Evolutionary conservation across 2,113 vertebrate species (phyloP), one percentile per base, ranked within the genome.

Genomic region (Platichthys flesus): DNA sequence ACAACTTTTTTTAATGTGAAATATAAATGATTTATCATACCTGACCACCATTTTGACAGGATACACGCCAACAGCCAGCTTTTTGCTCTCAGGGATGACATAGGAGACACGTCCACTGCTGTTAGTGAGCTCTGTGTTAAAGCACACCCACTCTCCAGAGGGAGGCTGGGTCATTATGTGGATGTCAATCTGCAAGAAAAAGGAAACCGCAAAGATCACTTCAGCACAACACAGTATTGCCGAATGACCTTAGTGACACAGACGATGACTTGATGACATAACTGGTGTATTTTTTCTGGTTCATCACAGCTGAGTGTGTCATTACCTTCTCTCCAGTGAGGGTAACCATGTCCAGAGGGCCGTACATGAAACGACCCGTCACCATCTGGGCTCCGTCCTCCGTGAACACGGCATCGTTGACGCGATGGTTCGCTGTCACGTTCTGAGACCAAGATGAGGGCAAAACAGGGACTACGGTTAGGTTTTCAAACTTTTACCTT

Each of bases 21-120:
- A 40, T 20, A 59, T 28, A 13, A 49, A 0, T 15, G 0, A 28
- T 3, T 21, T 0, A 0, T 9, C 70, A 1, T 76, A 99, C 98
- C 98, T 97, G 93, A 99, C 97, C 83, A 99, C 98, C 97, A 99
- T 97, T 93, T 99, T 99, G 85, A 99, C 93, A 0, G 98, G 98
- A 87, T 98, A 99, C 23, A 99, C 96, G 0, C 98, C 98, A 0
- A 99, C 95, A 1, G 97, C 96, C 81, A 99, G 94, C 59, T 94
- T 93, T 62, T 93, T 95, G 42, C 86, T 84, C 74, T 98, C 96
- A 0, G 98, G 98, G 78, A 99, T 94, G 3, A 93, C 88, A 0
- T 97, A 98, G n/a, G 95, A 96, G 72, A 99, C 87, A 0, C 98
- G 94, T 3, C 98, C 98, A 0, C 98, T 99, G 95, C 95, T 97